Evolutionary conservation across 1,140 invertebrate species (phyloP).

Genomic region (Propsilocerus akamusi): DNA sequence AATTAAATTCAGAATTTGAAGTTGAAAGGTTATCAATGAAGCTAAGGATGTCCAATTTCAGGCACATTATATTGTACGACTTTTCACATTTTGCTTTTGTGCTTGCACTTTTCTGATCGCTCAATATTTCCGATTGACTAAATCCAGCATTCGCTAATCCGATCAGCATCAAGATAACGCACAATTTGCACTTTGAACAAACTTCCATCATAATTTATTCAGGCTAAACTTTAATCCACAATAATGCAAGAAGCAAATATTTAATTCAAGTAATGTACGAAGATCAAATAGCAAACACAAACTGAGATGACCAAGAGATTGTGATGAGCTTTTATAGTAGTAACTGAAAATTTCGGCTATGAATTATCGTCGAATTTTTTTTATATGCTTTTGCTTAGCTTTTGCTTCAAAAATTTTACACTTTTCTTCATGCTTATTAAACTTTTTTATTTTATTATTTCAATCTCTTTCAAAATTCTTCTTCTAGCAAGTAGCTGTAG

Average conservation of each 20-base stretch:
- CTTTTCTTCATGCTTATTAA: constrained; percentile 4
- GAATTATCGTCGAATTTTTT: constrained; percentile 1
- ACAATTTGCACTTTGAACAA: constrained; percentile 5
- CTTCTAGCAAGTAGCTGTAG: too few relatives aligned
- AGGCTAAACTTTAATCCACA: too few relatives aligned
- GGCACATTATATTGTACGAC: constrained; percentile 50
- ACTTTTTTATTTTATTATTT: too few relatives aligned
- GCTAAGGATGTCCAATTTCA: constrained; percentile 61
- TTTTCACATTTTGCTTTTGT: constrained; percentile 39
- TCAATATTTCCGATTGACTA: constrained; percentile 5
- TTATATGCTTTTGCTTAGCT: neutral
- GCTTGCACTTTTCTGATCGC: constrained; percentile 12
- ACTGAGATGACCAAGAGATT: neutral
- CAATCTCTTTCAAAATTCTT: too few relatives aligned
- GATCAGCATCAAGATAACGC: constrained; percentile 9
- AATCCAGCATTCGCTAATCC: constrained; percentile 8
- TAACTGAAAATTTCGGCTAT: neutral
- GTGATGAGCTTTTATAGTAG: neutral
- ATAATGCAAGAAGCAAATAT: too few relatives aligned
- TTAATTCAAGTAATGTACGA: neutral
- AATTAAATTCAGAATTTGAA: constrained; percentile 15
- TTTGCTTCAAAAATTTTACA: neutral
- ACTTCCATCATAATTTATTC: constrained; percentile 11
- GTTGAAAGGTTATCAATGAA: constrained; percentile 50
- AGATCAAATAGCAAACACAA: neutral